Percentiles rank a stretch among this genome's conserved stretches.
These are phyloP conservation scores for Panzeria rudis DNA, from an alignment of 2,888 invertebrate species.

Conservation along the genomic window DNA sequence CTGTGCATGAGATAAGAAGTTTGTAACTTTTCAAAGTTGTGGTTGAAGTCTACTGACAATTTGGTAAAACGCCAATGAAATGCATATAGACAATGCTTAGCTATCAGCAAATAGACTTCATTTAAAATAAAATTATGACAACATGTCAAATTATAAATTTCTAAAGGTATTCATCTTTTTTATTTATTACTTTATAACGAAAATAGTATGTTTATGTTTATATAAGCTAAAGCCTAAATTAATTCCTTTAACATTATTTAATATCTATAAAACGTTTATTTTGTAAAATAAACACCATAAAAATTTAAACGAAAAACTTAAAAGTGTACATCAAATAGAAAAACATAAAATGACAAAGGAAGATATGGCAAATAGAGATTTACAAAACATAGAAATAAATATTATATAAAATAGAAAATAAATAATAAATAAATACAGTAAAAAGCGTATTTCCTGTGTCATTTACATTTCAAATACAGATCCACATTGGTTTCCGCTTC, in stretches of 20 bases:
- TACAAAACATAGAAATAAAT: background rate
- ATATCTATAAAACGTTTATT: background rate
- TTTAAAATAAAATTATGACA: no score
- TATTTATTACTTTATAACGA: no score
- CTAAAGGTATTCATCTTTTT: no score
- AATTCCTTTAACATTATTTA: background rate
- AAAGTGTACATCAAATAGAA: background rate
- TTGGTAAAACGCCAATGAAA: no score
- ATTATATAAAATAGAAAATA: constrained; percentile 1
- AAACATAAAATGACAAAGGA: constrained; percentile 3
- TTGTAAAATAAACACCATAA: background rate
- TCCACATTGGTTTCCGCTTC: constrained; percentile 65
- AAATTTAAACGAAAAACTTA: background rate
- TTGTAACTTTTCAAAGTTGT: no score
- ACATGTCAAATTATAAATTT: no score
- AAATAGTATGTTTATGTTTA: no score
- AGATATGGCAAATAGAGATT: background rate
- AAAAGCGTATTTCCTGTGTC: constrained; percentile 63
- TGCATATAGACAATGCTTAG: no score
- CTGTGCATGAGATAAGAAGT: no score
- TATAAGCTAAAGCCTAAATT: background rate
- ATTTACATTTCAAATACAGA: constrained; percentile 67
- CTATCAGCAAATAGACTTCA: no score
- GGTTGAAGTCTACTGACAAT: no score
- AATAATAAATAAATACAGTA: constrained; percentile 10